Evolutionary conservation across 2,888 invertebrate species (phyloP).

Genomic region (Esperia sulphurella): DNA sequence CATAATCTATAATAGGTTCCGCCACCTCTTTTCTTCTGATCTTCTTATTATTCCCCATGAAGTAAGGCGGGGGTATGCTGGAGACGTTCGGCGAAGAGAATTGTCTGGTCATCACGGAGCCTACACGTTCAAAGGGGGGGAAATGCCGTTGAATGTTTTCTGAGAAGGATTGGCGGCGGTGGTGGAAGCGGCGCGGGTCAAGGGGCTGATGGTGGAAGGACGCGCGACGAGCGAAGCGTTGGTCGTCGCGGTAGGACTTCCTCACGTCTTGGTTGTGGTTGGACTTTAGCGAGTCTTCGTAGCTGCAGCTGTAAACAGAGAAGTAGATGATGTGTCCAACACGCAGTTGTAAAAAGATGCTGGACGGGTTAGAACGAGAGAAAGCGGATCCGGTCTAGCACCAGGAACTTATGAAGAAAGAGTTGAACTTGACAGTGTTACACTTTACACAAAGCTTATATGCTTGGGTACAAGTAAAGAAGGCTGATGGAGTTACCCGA

Average conservation of each 20-base stretch:
- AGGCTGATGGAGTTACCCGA: no score
- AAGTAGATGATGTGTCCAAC: not conserved
- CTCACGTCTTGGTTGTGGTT: slow-evolving; percentile 63
- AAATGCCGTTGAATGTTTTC: slow-evolving; percentile 65
- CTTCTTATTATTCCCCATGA: slow-evolving; percentile 45
- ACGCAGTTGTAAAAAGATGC: not conserved
- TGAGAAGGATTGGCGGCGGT: slow-evolving; percentile 64
- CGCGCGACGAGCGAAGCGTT: slow-evolving; percentile 54
- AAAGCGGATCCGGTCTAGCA: no score
- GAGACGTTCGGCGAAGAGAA: slow-evolving; percentile 62
- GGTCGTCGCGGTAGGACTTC: slow-evolving; percentile 45
- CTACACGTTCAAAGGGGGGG: slow-evolving; percentile 52
- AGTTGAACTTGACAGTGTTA: no score
- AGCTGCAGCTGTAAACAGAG: slow-evolving; percentile 81
- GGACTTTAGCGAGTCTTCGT: slow-evolving; percentile 89
- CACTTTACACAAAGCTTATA: no score
- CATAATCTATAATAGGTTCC: slow-evolving; percentile 71
- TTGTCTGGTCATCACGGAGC: slow-evolving; percentile 43
- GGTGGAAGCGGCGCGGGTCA: slow-evolving; percentile 47
- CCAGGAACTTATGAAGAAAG: no score
- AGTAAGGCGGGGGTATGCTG: slow-evolving; percentile 52
- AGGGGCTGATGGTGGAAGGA: slow-evolving; percentile 62
- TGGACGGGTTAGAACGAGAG: no score
- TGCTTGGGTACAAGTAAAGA: no score
- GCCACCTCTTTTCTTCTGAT: slow-evolving; percentile 57